Evolutionary conservation across 2,113 vertebrate species (phyloP).

Genomic region (Poeciliopsis retropinna): DNA sequence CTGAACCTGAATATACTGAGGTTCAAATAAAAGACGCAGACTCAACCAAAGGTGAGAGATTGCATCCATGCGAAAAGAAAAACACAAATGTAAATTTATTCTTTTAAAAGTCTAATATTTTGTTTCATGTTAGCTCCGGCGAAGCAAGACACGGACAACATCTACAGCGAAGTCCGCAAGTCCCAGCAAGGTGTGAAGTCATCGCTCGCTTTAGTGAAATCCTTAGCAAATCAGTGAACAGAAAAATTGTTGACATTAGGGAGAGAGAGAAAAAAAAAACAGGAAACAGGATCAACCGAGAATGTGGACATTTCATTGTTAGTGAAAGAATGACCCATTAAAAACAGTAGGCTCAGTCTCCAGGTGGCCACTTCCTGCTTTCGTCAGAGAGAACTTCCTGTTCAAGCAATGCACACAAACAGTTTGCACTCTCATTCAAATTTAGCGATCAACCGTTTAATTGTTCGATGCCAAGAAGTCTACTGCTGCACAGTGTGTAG

Average conservation of each 20-base stretch:
- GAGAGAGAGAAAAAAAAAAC: slow-evolving; percentile 9
- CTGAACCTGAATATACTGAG: slow-evolving; percentile 58
- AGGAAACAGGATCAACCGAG: slow-evolving; percentile 55
- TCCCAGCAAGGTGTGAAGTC: slow-evolving; percentile 64
- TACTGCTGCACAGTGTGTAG: slow-evolving; percentile 55
- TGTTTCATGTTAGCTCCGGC: slow-evolving; percentile 42
- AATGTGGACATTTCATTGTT: slow-evolving; percentile 72
- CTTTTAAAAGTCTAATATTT: not conserved
- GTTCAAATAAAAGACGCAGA: slow-evolving; percentile 47
- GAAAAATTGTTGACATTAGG: slow-evolving; percentile 27
- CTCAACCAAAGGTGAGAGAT: slow-evolving; percentile 57
- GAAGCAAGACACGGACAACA: slow-evolving; percentile 49
- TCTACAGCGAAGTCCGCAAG: slow-evolving; percentile 60
- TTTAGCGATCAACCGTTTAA: slow-evolving; percentile 39
- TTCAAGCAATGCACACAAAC: slow-evolving; percentile 61
- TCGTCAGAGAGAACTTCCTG: slow-evolving; percentile 73
- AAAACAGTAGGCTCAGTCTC: slow-evolving; percentile 44
- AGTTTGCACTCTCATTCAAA: slow-evolving; percentile 51
- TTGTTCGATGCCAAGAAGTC: slow-evolving; percentile 60
- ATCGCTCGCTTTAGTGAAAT: slow-evolving; percentile 17
- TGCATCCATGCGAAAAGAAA: not conserved
- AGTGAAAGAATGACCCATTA: slow-evolving; percentile 59
- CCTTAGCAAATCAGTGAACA: not conserved
- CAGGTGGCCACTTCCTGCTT: slow-evolving; percentile 76
- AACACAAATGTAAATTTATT: not conserved